A percentile compares a stretch with the other conserved stretches of the same genome.
Evolutionary conservation across 2,797 vertebrate genomes (phyloP).

Genomic region (Odontamblyopus rebecca): DNA sequence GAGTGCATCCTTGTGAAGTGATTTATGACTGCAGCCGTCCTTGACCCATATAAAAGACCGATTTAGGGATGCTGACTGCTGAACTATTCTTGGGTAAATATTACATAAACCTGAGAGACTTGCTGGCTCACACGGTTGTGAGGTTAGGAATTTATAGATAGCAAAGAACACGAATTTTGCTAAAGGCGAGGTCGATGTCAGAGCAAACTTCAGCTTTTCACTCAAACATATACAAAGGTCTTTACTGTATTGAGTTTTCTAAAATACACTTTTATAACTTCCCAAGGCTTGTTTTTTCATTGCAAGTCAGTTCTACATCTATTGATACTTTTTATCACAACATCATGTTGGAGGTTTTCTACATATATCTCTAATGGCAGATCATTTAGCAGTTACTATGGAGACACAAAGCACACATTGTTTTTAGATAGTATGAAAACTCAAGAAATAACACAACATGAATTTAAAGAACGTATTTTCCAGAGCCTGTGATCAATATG

Average conservation of each 20-base stretch:
- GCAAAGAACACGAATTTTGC: slow-evolving; percentile 41
- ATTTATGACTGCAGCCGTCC: slow-evolving; percentile 55
- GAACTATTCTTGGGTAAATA: slow-evolving; percentile 60
- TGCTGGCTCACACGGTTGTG: slow-evolving; percentile 46
- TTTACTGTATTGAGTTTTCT: slow-evolving; percentile 5
- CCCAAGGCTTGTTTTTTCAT: neutral
- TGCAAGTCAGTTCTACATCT: neutral
- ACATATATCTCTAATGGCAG: no score
- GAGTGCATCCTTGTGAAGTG: slow-evolving; percentile 37
- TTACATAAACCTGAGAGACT: slow-evolving; percentile 65
- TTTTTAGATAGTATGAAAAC: no score
- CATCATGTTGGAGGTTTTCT: no score
- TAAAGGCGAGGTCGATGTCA: slow-evolving; percentile 13
- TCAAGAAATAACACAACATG: no score
- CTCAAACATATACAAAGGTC: neutral
- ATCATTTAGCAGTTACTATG: no score
- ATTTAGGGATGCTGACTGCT: slow-evolving; percentile 63
- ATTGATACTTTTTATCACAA: no score
- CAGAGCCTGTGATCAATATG: no score
- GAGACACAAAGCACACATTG: no score
- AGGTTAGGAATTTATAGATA: slow-evolving; percentile 56
- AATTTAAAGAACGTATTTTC: no score
- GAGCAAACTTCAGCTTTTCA: slow-evolving; percentile 33
- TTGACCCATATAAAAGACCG: slow-evolving; percentile 60
- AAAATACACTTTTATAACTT: neutral